Base-by-base conservation (phyloP, 2,888 invertebrate species). In the Teleiodes luculella region DNA sequence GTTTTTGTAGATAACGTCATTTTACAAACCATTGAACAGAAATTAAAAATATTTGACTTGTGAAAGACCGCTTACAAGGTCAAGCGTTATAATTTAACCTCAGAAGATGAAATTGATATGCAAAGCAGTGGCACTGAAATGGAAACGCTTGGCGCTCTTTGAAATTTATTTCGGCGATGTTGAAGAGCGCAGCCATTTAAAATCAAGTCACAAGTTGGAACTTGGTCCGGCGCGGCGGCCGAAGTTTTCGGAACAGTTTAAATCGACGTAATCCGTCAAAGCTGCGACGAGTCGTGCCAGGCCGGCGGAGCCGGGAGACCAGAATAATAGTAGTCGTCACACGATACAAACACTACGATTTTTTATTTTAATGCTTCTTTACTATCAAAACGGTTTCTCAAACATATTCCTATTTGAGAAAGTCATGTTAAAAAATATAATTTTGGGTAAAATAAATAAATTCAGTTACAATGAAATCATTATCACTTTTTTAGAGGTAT, bases 191-290 rank as follows among this genome's bases (percentile, higher is more conserved):
- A 16, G 48, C 28, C 35, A 48, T 48, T 48, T 47, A 33, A 47
- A 45, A 47, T 24, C 35, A 18, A 48, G 35, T 48, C 48, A 36
- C 20, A 30, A 31, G 48, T 35, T 24, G n/a, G n/a, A 35, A 35
- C 20, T 48, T 43, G 7, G 43, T 43, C 48, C 48, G 5, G 20
- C n/a, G 14, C 48, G 5, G 20, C n/a, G 14, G 35, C n/a, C 1
- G n/a, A 35, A 48, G 35, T 36, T 35, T 30, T 13, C 20, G 20
- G 35, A 48, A 20, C 35, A 47, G 31, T 47, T 47, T 47, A 47
- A 47, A 47, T 47, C 46, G 31, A 11, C 46, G 46, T 47, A 47
- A 47, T 47, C 46, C 11, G 46, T 47, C 46, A 47, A 18, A 24
- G n/a, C 14, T n/a, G 24, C 43, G 43, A 43, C 43, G n/a, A 37